Conservation (phyloP, 2,797 vertebrate genomes). For the Florisuga fusca region DNA sequence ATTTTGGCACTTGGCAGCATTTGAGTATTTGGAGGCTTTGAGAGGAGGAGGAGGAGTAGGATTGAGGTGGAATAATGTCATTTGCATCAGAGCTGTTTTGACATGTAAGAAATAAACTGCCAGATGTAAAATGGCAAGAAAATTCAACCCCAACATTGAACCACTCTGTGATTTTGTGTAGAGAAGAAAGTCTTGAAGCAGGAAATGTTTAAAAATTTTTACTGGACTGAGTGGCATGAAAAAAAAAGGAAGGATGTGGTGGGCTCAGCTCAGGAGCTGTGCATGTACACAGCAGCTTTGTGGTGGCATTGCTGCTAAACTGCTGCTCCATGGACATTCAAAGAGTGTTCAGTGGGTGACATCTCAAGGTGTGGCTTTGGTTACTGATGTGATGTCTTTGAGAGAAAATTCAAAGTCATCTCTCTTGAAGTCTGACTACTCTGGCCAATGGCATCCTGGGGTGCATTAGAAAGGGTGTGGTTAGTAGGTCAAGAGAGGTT, state of each 20-base stretch:
- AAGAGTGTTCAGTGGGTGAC: background rate
- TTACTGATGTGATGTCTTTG: background rate
- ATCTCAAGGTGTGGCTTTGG: background rate
- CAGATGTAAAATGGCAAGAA: background rate
- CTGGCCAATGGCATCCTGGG: too few species aligned
- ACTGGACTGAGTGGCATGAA: background rate
- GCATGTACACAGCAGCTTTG: rapidly evolving
- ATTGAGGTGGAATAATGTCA: slow-evolving; percentile 23
- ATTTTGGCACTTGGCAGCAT: background rate
- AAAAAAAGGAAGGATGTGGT: background rate
- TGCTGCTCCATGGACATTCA: background rate
- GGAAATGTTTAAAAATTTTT: background rate
- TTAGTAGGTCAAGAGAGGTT: too few species aligned
- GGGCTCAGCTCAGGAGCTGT: rapidly evolving
- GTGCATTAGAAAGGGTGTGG: too few species aligned
- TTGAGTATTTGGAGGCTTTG: slow-evolving; percentile 11
- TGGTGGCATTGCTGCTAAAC: too few species aligned
- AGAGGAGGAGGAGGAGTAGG: background rate
- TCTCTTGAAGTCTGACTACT: background rate
- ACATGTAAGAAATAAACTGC: background rate
- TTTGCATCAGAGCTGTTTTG: slow-evolving; percentile 53
- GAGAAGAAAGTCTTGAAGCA: background rate
- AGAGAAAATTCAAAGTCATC: background rate
- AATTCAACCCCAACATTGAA: background rate
- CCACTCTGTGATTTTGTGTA: background rate